Base-by-base conservation (phyloP, 2,113 vertebrate species). In the Ranitomeya imitator region DNA sequence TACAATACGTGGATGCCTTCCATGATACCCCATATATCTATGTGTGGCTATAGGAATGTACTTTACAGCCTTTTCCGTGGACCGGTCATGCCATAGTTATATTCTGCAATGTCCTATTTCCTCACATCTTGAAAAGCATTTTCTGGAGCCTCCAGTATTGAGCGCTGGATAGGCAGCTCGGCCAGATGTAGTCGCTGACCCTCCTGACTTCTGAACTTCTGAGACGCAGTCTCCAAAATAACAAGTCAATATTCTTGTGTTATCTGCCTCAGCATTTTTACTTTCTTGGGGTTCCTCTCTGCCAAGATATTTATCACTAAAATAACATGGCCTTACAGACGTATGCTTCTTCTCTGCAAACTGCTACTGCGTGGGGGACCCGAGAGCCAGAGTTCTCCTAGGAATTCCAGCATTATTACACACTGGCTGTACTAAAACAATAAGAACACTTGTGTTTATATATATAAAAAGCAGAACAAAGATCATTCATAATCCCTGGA, bases 351-450 rank as follows among this genome's bases (percentile, higher is more conserved):
- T 57, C 45, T 51, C 45, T 65, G 54, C 11, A 59, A 55, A 87
- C 12, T 65, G 57, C 80, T 63, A 88, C 79, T 77, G 80, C 31
- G 79, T 82, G 86, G 69, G 79, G 86, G 57, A 26, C 45, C 76
- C 7, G 69, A 37, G 26, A 73, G 31, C 0, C 1, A 1, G 45
- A 52, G 45, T 4, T 18, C 31, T 83, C 21, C 59, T 19, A 52
- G 59, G 51, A 55, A 83, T 83, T 54, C 80, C 86, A 77, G 59
- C 26, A 12, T 76, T 88, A 83, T 88, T 83, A 77, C 54, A 85
- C 37, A 52, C 21, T 2, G 9, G 21, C 21, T 13, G 18, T 54
- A 52, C 45, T 76, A 15, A 0, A 45, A 12, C 6, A 37, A 15
- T 16, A 74, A 74, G 2, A 74, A 51, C 14, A 76, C 73, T 74